A percentile compares a stretch with the other conserved stretches of the same genome.
phyloP scores from a whole-genome alignment of 2,113 vertebrate genomes.

The Ondatra zibethicus region DNA sequence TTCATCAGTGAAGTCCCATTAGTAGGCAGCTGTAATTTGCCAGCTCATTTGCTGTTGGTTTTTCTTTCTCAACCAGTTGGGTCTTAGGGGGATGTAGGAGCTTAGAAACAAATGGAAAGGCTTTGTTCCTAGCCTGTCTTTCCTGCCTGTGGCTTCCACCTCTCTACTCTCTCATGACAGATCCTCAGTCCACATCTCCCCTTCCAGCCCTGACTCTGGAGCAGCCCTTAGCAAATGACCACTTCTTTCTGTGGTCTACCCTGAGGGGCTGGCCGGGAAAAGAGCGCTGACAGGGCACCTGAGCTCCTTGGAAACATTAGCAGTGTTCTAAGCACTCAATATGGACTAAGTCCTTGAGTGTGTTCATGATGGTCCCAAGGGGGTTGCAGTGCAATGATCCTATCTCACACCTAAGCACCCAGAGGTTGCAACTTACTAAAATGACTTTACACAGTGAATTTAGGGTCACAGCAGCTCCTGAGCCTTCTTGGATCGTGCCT shows the following conservation, averaged over 20 bases:
- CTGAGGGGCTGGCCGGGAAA: background rate
- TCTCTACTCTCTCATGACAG: conserved; percentile 50
- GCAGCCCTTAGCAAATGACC: background rate
- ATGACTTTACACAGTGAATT: background rate
- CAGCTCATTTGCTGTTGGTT: conserved; percentile 29
- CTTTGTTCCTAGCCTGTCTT: conserved; percentile 2
- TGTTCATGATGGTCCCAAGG: background rate
- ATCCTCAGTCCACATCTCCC: background rate
- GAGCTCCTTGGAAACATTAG: background rate
- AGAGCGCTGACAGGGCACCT: background rate
- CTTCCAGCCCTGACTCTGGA: background rate
- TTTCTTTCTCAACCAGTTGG: conserved; percentile 66
- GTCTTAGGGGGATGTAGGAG: background rate
- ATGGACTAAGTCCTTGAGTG: background rate
- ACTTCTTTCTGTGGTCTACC: background rate
- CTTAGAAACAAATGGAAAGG: conserved; percentile 46
- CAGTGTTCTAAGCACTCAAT: background rate
- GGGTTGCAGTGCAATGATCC: accelerated
- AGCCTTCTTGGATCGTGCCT: background rate
- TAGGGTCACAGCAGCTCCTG: background rate
- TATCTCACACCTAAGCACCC: background rate
- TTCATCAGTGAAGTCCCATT: conserved; percentile 62
- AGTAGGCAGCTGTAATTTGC: conserved; percentile 67
- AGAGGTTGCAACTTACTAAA: background rate
- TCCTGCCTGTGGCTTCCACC: background rate